Evolutionary conservation across 2,797 vertebrate species (phyloP).

Genomic region (Enteromius unitaeniatus): DNA sequence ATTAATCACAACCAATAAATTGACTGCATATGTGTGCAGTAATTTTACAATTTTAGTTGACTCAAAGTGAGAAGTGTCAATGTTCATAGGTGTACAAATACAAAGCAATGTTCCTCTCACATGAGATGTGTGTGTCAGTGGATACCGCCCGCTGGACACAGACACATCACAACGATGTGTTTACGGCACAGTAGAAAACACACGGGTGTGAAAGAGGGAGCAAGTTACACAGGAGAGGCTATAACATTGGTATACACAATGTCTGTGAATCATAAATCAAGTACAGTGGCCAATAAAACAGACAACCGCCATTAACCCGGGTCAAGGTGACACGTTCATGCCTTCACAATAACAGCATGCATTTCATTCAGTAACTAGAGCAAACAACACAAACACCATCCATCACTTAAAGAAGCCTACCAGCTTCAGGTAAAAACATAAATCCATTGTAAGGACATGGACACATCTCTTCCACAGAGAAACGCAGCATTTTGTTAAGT

Average conservation of each 20-base stretch:
- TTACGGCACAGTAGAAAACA: conserved; percentile 12
- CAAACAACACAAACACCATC: conserved; percentile 38
- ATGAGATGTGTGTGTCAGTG: conserved; percentile 10
- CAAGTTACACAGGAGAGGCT: neutral
- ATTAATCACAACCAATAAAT: no score
- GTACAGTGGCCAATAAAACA: conserved; percentile 13
- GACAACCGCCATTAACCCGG: neutral
- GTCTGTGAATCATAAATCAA: conserved; percentile 33
- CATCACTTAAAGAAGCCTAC: conserved; percentile 44
- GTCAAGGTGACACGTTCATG: conserved; percentile 39
- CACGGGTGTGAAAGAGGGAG: conserved; percentile 9
- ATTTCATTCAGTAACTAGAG: neutral
- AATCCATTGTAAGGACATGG: conserved; percentile 28
- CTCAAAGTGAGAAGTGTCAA: neutral
- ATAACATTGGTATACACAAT: neutral
- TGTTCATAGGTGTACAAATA: conserved; percentile 9
- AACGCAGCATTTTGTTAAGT: conserved; percentile 36
- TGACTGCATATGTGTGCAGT: neutral
- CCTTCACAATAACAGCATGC: neutral
- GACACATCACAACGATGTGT: neutral
- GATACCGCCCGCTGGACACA: conserved; percentile 9
- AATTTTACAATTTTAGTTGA: neutral
- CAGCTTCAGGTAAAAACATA: conserved; percentile 20
- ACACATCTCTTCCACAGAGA: conserved; percentile 19
- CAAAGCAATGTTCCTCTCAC: conserved; percentile 11